Evolutionary conservation across 2,113 vertebrate genomes (phyloP).

Genomic region (Pitta sordida): DNA sequence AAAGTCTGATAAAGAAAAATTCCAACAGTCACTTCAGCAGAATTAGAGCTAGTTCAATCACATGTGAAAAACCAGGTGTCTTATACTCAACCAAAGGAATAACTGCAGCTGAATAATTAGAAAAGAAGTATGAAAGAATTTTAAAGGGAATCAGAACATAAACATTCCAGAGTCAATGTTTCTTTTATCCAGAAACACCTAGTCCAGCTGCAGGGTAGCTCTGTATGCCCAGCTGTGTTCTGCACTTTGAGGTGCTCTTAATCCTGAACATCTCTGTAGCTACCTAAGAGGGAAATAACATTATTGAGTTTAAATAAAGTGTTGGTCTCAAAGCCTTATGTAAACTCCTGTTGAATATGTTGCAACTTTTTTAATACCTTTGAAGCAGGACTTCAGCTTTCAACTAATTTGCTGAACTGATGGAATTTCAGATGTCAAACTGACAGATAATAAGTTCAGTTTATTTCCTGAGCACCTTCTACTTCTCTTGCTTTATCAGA

Average conservation of each 20-base stretch:
- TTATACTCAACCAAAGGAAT: not conserved
- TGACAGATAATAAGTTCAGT: not conserved
- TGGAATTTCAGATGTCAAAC: not conserved
- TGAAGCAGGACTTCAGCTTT: not conserved
- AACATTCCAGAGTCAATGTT: not conserved
- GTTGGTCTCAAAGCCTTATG: not conserved
- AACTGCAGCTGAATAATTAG: not conserved
- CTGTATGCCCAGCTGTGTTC: not conserved
- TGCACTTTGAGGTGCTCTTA: not conserved
- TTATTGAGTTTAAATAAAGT: not conserved
- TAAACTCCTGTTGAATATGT: not conserved
- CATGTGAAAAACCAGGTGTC: not conserved
- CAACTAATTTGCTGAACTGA: not conserved
- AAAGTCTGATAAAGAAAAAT: not conserved
- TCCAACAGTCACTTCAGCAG: not conserved
- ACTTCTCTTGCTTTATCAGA: not conserved
- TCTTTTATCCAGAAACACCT: not conserved
- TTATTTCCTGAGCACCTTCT: not conserved
- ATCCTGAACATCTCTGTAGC: not conserved
- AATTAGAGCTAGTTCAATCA: not conserved
- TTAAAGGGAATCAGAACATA: not conserved
- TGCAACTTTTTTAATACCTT: not conserved
- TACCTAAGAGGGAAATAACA: not conserved
- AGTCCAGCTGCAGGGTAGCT: not conserved
- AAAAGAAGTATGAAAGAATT: not conserved